phyloP scores from a whole-genome alignment of 2,113 vertebrate species.

The Cochlearius cochlearius region DNA sequence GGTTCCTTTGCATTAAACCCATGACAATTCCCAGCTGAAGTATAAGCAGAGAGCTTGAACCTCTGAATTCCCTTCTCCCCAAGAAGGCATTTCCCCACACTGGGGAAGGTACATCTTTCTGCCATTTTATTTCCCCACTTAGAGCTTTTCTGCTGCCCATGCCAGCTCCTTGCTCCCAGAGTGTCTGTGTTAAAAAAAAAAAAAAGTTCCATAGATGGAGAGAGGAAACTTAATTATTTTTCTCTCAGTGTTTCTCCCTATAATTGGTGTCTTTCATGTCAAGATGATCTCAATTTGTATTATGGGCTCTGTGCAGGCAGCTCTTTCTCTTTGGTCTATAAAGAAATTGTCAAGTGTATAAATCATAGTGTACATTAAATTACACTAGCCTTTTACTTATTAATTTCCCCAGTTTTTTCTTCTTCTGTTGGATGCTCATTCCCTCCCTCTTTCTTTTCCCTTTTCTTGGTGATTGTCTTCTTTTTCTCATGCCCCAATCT shows the following conservation, averaged over 20 bases:
- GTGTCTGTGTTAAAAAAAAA: not conserved
- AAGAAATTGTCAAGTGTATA: conserved; percentile 46
- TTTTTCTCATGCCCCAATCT: not conserved
- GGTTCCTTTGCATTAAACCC: not conserved
- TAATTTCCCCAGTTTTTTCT: conserved; percentile 23
- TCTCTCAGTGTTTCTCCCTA: conserved; percentile 33
- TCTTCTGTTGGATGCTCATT: not conserved
- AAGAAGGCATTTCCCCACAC: not conserved
- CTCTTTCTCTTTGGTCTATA: conserved; percentile 26
- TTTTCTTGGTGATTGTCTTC: not conserved
- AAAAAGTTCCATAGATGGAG: not conserved
- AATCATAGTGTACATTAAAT: conserved; percentile 53
- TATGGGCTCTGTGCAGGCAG: not conserved
- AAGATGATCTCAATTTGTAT: conserved; percentile 51
- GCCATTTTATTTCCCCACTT: not conserved
- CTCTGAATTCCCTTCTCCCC: not conserved
- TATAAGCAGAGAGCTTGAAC: not conserved
- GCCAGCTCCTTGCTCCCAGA: not conserved
- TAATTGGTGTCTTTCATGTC: conserved; percentile 51
- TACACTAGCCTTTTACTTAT: conserved; percentile 39
- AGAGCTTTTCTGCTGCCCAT: not conserved
- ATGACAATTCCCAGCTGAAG: not conserved
- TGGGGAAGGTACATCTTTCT: not conserved
- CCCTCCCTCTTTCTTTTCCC: not conserved
- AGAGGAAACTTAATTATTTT: conserved; percentile 35